A percentile compares a stretch with the other conserved stretches of the same genome.
Conservation (phyloP, 2,797 vertebrate species). For the Psittacula derbiana region DNA sequence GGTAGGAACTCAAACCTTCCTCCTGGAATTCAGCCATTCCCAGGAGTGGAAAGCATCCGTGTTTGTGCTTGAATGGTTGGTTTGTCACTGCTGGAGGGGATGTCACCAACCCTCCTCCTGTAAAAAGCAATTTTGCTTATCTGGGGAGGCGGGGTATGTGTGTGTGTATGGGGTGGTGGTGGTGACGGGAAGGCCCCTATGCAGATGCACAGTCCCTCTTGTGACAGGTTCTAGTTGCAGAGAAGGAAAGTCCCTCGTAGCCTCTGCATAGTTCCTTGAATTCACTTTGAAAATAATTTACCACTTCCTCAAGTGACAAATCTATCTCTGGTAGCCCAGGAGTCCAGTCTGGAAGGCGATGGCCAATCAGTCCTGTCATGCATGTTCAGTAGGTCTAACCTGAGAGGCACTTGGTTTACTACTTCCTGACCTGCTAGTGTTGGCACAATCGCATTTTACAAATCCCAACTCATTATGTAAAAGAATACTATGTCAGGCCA, state of each 20-base stretch:
- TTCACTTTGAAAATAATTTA: background rate
- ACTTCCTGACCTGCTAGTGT: background rate
- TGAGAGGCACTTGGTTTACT: background rate
- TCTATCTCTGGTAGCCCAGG: background rate
- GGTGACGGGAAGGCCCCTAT: background rate
- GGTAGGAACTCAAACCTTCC: background rate
- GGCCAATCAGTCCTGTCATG: background rate
- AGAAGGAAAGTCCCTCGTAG: background rate
- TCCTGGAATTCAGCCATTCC: background rate
- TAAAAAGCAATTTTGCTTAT: background rate
- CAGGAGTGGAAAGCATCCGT: background rate
- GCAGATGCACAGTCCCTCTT: background rate
- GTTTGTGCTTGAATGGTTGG: accelerated
- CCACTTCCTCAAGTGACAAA: background rate
- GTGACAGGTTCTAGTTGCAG: accelerated
- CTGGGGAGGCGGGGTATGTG: background rate
- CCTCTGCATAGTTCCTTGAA: background rate
- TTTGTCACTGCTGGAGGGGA: background rate
- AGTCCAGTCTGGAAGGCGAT: background rate
- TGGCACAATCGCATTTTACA: background rate
- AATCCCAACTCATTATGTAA: background rate
- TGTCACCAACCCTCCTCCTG: background rate
- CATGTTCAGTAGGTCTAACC: background rate
- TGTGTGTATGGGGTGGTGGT: background rate
- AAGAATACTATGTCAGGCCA: background rate